Conservation (phyloP, 2,888 invertebrate genomes). For the Trachelus troglodyta region DNA sequence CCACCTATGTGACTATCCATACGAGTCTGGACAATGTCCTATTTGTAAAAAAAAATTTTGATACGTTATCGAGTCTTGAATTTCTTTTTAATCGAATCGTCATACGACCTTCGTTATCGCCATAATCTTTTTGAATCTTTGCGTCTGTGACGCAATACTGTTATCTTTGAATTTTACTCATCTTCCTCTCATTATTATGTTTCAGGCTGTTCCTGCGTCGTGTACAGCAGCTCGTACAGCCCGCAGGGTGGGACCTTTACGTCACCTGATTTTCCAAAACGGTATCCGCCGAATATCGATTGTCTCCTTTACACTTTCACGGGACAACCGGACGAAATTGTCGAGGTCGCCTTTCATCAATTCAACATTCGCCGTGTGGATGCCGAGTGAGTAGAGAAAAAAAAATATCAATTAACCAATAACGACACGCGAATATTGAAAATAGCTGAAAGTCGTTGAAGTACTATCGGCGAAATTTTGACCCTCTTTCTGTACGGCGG, state of each 20-base stretch:
- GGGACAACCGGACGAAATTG: slow-evolving; percentile 82
- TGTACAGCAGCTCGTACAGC: slow-evolving; percentile 83
- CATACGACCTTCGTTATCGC: not conserved
- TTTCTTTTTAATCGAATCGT: not conserved
- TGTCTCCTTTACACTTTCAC: slow-evolving; percentile 88
- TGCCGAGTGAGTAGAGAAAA: slow-evolving; percentile 73
- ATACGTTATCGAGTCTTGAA: not conserved
- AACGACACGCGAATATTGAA: not conserved
- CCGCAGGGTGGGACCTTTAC: slow-evolving; percentile 84
- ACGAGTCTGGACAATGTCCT: not conserved
- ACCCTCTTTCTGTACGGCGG: not conserved
- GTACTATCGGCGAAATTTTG: not conserved
- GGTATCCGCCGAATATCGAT: slow-evolving; percentile 79
- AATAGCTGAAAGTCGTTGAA: not conserved
- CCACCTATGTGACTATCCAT: not conserved
- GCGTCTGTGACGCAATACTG: not conserved
- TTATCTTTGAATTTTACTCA: not conserved
- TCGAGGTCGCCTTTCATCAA: slow-evolving; percentile 83
- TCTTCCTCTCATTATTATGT: slow-evolving; percentile 37
- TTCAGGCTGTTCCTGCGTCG: slow-evolving; percentile 86
- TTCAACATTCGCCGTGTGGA: slow-evolving; percentile 79
- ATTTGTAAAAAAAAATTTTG: not conserved
- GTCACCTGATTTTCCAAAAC: slow-evolving; percentile 85
- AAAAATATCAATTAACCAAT: not conserved
- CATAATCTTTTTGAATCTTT: not conserved